Evolutionary conservation across 2,113 vertebrate species (phyloP).

Genomic region (Rhipidura dahli): DNA sequence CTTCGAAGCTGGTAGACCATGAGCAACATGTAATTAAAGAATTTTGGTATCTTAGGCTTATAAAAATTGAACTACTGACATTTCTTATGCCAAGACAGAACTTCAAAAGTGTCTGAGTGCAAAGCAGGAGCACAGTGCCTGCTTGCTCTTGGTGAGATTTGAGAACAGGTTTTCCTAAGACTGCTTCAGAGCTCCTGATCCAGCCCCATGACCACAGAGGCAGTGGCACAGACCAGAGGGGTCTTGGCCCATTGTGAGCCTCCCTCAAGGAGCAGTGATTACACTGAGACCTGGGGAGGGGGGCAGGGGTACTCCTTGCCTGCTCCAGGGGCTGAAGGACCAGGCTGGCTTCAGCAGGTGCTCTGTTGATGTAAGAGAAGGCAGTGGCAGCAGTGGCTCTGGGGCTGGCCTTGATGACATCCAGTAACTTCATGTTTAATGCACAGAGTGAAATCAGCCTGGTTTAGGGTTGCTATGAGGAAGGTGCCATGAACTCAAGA

Average conservation of each 20-base stretch:
- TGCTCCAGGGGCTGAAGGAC: neutral
- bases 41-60: neutral
- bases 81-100: neutral
- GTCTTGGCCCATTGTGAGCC: fast-evolving
- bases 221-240: neutral
- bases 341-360: neutral
- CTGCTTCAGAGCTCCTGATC: neutral
- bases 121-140: neutral
- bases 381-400: neutral
- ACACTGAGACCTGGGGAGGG: neutral
- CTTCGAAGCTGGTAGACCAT: neutral
- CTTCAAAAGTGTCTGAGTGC: neutral
- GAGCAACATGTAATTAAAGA: neutral
- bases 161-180: neutral
- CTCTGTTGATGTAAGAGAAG: neutral
- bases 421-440: neutral
- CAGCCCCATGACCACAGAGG: neutral
- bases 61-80: neutral
- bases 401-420: neutral
- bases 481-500: neutral
- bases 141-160: neutral
- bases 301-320: neutral
- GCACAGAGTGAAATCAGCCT: fast-evolving
- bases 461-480: neutral
- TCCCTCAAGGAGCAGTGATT: neutral